These are phyloP conservation scores for Dendroctonus ponderosae DNA, from an alignment of 1,140 invertebrate species.

Conservation along the genomic window DNA sequence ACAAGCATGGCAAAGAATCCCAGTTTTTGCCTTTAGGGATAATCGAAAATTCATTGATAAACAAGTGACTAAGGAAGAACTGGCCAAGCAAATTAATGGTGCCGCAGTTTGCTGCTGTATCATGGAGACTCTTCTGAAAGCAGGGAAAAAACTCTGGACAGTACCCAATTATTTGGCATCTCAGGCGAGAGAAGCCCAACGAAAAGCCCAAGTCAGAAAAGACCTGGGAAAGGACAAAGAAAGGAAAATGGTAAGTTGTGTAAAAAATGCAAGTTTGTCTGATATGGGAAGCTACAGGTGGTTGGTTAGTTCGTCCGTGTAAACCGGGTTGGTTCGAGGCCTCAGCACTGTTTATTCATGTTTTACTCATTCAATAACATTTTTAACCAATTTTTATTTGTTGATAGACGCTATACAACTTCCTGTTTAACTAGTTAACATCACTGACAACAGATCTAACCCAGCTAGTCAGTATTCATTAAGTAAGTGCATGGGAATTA, in stretches of 20 bases:
- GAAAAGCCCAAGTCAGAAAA: slow-evolving; percentile 44
- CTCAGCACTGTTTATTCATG: too few species aligned
- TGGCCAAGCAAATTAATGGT: slow-evolving; percentile 44
- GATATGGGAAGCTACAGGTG: slow-evolving; percentile 32
- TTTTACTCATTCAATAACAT: too few species aligned
- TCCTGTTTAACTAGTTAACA: too few species aligned
- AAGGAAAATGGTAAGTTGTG: slow-evolving; percentile 45
- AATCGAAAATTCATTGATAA: slow-evolving; percentile 38
- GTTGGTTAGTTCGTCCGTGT: too few species aligned
- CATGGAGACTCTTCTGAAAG: slow-evolving; percentile 45
- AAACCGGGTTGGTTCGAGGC: too few species aligned
- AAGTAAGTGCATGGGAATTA: too few species aligned
- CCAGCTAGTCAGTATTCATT: too few species aligned
- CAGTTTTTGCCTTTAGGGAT: slow-evolving; percentile 32
- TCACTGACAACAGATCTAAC: too few species aligned
- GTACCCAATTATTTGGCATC: slow-evolving; percentile 70
- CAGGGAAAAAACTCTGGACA: slow-evolving; percentile 69
- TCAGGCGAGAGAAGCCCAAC: slow-evolving; percentile 60
- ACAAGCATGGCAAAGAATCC: slow-evolving; percentile 8
- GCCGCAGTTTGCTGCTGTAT: slow-evolving; percentile 46
- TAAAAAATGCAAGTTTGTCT: slow-evolving; percentile 37
- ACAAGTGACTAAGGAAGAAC: slow-evolving; percentile 42
- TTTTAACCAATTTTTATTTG: too few species aligned
- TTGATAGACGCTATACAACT: too few species aligned
- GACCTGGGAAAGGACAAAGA: slow-evolving; percentile 43